Evolutionary conservation across 2,888 invertebrate species (phyloP).

Genomic region (Sepiola atlantica): DNA sequence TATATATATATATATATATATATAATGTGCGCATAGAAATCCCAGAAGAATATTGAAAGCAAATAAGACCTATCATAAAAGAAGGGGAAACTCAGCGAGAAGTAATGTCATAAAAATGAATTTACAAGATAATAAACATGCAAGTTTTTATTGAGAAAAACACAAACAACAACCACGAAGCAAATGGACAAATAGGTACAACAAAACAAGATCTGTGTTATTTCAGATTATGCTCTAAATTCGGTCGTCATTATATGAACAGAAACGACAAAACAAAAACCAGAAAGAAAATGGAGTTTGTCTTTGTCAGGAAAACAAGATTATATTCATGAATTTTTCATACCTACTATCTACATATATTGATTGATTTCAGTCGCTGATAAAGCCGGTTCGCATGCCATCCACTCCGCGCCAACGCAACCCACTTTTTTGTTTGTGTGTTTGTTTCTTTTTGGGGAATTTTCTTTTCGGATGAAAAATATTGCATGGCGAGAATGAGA

Average conservation of each 20-base stretch:
- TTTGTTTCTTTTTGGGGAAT: too few species aligned
- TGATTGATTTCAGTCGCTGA: slow-evolving; percentile 13
- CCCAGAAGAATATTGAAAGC: not conserved
- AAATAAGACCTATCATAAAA: not conserved
- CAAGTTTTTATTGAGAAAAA: not conserved
- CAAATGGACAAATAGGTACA: too few species aligned
- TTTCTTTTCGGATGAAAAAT: not conserved
- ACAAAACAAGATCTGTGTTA: not conserved
- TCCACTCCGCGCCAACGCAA: too few species aligned
- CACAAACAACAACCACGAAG: too few species aligned
- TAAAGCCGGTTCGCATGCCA: not conserved
- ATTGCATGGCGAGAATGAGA: not conserved
- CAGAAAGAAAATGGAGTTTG: not conserved
- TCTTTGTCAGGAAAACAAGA: slow-evolving; percentile 8
- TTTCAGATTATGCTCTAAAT: slow-evolving; percentile 18
- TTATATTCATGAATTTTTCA: slow-evolving; percentile 32
- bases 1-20: too few species aligned
- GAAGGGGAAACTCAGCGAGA: not conserved
- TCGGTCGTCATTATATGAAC: not conserved
- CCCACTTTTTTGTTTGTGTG: too few species aligned
- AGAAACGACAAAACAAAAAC: too few species aligned
- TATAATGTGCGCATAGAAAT: not conserved
- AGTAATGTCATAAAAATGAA: not conserved
- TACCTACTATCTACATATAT: slow-evolving; percentile 32
- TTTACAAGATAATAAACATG: not conserved